Base-by-base conservation (phyloP, 2,888 invertebrate species). In the Thymelicus sylvestris region DNA sequence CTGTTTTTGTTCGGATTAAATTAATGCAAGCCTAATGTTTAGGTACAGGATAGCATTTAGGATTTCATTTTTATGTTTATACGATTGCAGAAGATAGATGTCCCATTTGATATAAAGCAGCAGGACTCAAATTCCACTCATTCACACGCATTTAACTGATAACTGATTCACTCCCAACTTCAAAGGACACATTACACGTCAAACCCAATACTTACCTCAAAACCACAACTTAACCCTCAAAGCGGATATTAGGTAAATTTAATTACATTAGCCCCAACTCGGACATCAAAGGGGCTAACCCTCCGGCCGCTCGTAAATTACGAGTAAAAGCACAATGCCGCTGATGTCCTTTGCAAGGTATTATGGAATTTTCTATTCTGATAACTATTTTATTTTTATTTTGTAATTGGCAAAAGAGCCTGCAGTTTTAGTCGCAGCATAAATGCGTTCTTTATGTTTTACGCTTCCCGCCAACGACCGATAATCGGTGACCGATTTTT, bases 251-350 rank as follows among this genome's bases (percentile, higher is more conserved):
- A 69, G 64, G 64, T 57, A 57, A 69, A 63, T 64, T 63, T 69
- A 69, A 69, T 69, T 68, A 68, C 55, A 55, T 68, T 68, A 68
- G 62, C 63, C 68, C 55, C 52, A 67, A 67, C 19, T 59, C 55
- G 67, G 62, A 68, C 67, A 68, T 68, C 67, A 68, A 68, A 68
- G 67, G 59, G 67, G 52, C 67, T 62, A 61, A 61, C 62, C 67
- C 67, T 55, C 44, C 62, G 44, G n/a, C 19, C 19, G 41, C 52
- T 15, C 31, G 62, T 68, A 68, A 55, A 68, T 68, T 67, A 55
- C 61, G 62, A 67, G 41, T 61, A 61, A 62, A 52, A 61, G 52
- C 55, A 68, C 68, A 67, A 55, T 67, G 31, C 47, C 38, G 19
- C 39, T 48, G 38, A 15, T 6, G n/a, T 38, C 39, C 39, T 7